Evolutionary conservation across 2,113 vertebrate genomes (phyloP).

Genomic region (Gracilinanus agilis): DNA sequence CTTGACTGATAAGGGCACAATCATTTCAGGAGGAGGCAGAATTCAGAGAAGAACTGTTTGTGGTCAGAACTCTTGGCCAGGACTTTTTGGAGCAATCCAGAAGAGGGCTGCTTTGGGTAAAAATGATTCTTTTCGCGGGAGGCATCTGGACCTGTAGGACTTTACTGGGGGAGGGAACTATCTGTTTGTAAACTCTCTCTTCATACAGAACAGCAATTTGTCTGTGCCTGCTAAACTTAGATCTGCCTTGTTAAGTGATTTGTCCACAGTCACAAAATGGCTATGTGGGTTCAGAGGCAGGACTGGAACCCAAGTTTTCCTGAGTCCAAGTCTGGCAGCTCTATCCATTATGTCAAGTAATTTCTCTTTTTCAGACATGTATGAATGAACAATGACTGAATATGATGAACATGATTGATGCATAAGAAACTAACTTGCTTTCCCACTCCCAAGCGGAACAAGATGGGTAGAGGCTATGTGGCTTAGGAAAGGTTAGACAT

Average conservation of each 20-base stretch:
- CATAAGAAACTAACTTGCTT: neutral
- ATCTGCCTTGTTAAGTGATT: neutral
- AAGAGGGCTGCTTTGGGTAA: neutral
- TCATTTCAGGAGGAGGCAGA: neutral
- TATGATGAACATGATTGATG: neutral
- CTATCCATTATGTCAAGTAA: neutral
- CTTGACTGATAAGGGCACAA: neutral
- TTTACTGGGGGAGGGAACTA: neutral
- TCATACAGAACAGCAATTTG: neutral
- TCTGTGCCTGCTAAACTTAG: neutral
- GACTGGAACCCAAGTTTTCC: neutral
- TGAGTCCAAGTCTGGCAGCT: neutral
- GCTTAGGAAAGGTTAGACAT: too few relatives aligned
- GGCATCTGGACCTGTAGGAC: neutral
- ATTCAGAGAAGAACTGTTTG: neutral
- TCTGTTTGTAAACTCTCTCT: neutral
- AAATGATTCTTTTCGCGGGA: neutral
- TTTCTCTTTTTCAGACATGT: neutral
- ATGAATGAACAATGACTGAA: conserved; percentile 6
- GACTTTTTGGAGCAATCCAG: neutral
- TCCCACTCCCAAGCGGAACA: neutral
- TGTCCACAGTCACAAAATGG: neutral
- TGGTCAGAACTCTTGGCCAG: neutral
- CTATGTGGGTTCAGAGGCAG: neutral
- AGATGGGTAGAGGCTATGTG: neutral